Conservation (phyloP, 2,797 vertebrate species). For the Eremophila alpestris region DNA sequence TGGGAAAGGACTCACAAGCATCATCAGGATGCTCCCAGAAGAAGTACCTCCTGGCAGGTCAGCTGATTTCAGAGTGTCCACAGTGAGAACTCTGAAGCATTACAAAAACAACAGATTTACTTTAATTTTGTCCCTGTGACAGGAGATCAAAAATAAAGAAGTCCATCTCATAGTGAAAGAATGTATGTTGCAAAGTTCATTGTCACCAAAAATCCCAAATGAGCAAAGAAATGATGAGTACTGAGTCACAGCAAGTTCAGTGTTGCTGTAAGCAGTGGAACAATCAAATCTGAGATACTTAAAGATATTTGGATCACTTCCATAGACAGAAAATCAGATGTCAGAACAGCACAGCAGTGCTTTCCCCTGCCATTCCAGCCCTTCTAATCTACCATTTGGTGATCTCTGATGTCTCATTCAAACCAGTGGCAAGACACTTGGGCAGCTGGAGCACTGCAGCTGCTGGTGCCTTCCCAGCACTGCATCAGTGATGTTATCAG, state of each 20-base stretch:
- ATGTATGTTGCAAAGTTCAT: background rate
- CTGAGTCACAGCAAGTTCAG: background rate
- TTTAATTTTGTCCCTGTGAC: background rate
- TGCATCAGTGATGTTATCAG: background rate
- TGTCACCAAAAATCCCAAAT: background rate
- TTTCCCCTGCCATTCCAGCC: background rate
- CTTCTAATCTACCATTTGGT: background rate
- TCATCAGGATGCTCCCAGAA: background rate
- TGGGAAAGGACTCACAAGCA: background rate
- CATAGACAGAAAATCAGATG: background rate
- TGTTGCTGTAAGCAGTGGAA: background rate
- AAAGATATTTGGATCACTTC: background rate
- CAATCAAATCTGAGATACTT: background rate
- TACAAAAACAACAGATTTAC: background rate
- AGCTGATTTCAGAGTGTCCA: background rate
- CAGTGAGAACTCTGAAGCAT: background rate
- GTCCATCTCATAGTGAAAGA: background rate
- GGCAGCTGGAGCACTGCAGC: background rate
- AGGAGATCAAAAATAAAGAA: background rate
- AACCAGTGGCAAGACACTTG: background rate
- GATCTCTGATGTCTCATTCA: background rate
- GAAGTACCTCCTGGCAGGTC: background rate
- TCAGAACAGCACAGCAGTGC: background rate
- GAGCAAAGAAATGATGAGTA: background rate
- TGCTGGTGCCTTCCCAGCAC: background rate